A percentile compares a stretch with the other conserved stretches of the same genome.
phyloP scores from a whole-genome alignment of 1,140 invertebrate genomes.

The Drosophila novamexicana region DNA sequence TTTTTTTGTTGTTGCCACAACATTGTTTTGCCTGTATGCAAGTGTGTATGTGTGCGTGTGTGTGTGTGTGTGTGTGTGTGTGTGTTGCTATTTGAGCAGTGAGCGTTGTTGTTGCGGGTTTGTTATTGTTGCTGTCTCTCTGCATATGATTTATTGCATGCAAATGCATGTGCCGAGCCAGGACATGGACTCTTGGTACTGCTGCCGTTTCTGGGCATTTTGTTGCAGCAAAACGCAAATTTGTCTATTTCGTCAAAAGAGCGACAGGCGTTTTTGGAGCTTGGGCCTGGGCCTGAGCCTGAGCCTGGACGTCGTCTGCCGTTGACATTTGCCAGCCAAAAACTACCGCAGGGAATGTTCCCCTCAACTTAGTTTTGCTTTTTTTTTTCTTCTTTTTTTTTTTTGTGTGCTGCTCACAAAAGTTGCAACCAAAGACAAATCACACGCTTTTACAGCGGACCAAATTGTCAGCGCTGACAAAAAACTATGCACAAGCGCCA shows the following conservation, averaged over 20 bases:
- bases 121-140: constrained; percentile 73
- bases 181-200: constrained; percentile 44
- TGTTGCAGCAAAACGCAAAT: constrained; percentile 81
- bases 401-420: constrained; percentile 23
- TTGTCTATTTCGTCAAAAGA: constrained; percentile 82
- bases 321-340: constrained; percentile 75
- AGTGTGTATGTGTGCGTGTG: constrained; percentile 6
- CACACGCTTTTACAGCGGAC: constrained; percentile 76
- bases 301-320: constrained; percentile 63
- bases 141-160: constrained; percentile 82
- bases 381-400: too few relatives aligned
- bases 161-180: constrained; percentile 72
- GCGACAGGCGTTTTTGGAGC: constrained; percentile 70
- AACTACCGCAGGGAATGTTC: constrained; percentile 33
- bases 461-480: constrained; percentile 75
- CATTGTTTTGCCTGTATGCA: constrained; percentile 60
- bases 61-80: constrained; percentile 10
- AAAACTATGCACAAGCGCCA: constrained; percentile 56
- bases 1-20: constrained; percentile 56
- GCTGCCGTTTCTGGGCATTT: constrained; percentile 62
- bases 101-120: constrained; percentile 36
- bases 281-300: constrained; percentile 5
- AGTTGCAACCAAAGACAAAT: constrained; percentile 79
- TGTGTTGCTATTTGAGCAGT: constrained; percentile 27
- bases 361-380: background rate